Evolutionary conservation across 2,888 invertebrate species (phyloP), one percentile per base, ranked within the genome.

Genomic region (Epinotia ramella): DNA sequence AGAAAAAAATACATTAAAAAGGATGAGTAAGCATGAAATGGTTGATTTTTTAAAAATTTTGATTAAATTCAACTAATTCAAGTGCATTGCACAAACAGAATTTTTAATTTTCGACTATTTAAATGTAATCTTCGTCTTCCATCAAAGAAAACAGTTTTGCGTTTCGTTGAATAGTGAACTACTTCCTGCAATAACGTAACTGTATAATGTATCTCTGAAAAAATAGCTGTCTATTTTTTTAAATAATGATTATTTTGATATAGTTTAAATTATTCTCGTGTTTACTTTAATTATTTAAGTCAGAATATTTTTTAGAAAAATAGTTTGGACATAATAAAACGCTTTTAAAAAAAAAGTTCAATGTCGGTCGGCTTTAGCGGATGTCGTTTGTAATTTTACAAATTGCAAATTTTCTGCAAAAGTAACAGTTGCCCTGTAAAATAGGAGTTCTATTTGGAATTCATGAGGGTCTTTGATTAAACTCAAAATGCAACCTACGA

Each of bases 301-400:
- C 0, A n/a, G 1, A 53, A n/a, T 49, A 53, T n/a, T 53, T 53
- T 18, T 16, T 7, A 12, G 3, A n/a, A 28, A 33, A 28, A 16
- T 2, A 16, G 33, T 11, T 12, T 3, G 4, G 3, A 28, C 3
- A 0, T 57, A 87, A 84, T 83, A 56, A 86, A 87, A 89, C 90
- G 88, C 82, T 82, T 85, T 83, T 86, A 78, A 79, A 53, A 82
- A 82, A 74, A 74, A 69, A 75, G 40, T 72, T 72, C 18, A 80
- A 80, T 89, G 88, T 88, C 88, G 85, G 89, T 91, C 91, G 92
- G 91, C 90, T 87, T 89, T 84, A 82, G 86, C 84, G 84, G 82
- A 73, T 77, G 84, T 87, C 83, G 84, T 87, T 90, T 88, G 83
- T 86, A 84, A 84, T 86, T 86, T 87, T 86, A 85, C 84, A 85